Conservation (phyloP, 2,888 invertebrate genomes). For the Parthenolecanium corni region DNA sequence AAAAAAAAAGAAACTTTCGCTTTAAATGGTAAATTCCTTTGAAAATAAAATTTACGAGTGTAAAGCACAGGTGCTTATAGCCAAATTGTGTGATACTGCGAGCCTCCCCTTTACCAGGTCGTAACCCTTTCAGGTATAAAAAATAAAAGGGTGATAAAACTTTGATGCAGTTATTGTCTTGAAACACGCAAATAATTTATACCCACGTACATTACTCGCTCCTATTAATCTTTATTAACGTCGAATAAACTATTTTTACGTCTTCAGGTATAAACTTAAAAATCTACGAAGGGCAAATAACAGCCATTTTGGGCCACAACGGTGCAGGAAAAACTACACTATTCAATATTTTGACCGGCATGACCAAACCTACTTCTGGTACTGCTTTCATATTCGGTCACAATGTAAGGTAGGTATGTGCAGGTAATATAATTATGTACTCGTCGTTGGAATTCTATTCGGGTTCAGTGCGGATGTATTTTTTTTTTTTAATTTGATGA, state of each 20-base stretch:
- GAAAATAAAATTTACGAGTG: no score
- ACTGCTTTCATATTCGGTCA: constrained; percentile 64
- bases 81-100: no score
- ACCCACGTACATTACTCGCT: no score
- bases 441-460: not conserved
- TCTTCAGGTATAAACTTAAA: constrained; percentile 54
- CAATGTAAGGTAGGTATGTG: constrained; percentile 54
- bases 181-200: no score
- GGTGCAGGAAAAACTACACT: constrained; percentile 80
- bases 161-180: no score
- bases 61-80: no score
- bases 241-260: no score
- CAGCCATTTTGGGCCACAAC: constrained; percentile 73
- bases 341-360: constrained; percentile 71
- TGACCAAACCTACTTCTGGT: constrained; percentile 61
- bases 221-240: not conserved
- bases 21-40: constrained; percentile 51
- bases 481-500: not conserved
- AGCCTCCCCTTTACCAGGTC: no score
- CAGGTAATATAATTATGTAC: constrained; percentile 4
- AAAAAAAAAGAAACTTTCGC: constrained; percentile 42
- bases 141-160: no score
- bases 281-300: constrained; percentile 77
- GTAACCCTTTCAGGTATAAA: no score
- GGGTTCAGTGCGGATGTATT: no score